Evolutionary conservation across 2,888 invertebrate genomes (phyloP), one percentile per base, ranked within the genome.

Genomic region (Ceramica pisi): DNA sequence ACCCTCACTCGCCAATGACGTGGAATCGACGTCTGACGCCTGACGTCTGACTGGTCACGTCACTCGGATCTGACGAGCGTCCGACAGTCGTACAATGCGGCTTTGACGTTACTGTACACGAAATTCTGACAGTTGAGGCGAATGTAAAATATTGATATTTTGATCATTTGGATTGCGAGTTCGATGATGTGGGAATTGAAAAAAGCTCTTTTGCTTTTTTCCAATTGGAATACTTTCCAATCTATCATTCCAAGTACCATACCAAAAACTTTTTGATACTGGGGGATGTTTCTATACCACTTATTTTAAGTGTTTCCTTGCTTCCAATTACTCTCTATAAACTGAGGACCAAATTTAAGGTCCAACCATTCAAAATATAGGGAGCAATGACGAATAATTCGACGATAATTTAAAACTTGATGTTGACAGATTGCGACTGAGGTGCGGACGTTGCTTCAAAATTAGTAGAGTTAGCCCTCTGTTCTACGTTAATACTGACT

Each of bases 1-100:
- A 83, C 80, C 84, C 86, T 88, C 88, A 84, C 81, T 83, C 81
- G 69, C 70, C 82, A 84, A 77, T 90, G 92, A 92, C 90, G 88
- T 88, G 80, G 87, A 90, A 90, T 91, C 87, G 93, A 93, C 92
- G 80, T 90, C 73, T 87, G 91, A 88, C 87, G 78, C 90, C 73
- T 88, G 91, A 93, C 93, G 81, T 91, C 71, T 88, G 92, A 89
- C 88, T 87, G 89, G 85, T 73, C 89, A 85, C 83, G 90, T 90
- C 90, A 89, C 84, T 89, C 89, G 85, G 78, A 79, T 80, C 66
- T 86, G 90, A 90, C 83, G 83, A 86, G 81, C 85, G 75, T 60
- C 75, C 26, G 78, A 82, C 74, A 80, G 76, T 73, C 76, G 38
- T 83, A 89, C 90, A 90, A 90, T 89, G 79, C 84, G 77, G 81